A percentile compares a stretch with the other conserved stretches of the same genome.
phyloP scores from a whole-genome alignment of 1,140 invertebrate genomes.

The Megathymus violae region DNA sequence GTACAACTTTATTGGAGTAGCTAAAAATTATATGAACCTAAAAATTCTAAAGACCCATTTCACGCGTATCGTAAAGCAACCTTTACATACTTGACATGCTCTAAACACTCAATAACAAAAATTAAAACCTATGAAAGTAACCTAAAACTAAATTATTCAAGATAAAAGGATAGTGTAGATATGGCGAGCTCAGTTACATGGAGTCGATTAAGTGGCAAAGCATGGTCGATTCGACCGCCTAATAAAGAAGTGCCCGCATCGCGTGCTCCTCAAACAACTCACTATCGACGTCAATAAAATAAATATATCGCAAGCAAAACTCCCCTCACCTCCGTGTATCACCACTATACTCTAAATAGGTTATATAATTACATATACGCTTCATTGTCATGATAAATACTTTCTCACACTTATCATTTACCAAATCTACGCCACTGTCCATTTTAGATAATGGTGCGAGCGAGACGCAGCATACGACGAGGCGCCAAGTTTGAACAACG shows the following conservation, averaged over 20 bases:
- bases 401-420: conserved; percentile 84
- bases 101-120: no score
- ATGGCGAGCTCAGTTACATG: conserved; percentile 64
- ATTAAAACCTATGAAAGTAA: no score
- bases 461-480: conserved; percentile 49
- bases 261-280: conserved; percentile 55
- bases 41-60: no score
- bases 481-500: conserved; percentile 51
- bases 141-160: conserved; percentile 4
- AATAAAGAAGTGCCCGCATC: conserved; percentile 75
- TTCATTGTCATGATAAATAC: conserved; percentile 83
- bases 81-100: no score
- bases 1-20: no score
- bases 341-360: conserved; percentile 68
- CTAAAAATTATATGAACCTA: no score
- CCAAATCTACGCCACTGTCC: conserved; percentile 83
- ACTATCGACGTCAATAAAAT: conserved; percentile 64
- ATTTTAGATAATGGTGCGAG: conserved; percentile 81
- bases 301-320: conserved; percentile 61
- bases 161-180: conserved; percentile 38
- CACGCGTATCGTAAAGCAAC: no score
- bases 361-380: conserved; percentile 82
- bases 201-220: conserved; percentile 60
- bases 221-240: conserved; percentile 48
- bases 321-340: conserved; percentile 43